phyloP scores from a whole-genome alignment of 2,113 vertebrate genomes.

The Merops nubicus region DNA sequence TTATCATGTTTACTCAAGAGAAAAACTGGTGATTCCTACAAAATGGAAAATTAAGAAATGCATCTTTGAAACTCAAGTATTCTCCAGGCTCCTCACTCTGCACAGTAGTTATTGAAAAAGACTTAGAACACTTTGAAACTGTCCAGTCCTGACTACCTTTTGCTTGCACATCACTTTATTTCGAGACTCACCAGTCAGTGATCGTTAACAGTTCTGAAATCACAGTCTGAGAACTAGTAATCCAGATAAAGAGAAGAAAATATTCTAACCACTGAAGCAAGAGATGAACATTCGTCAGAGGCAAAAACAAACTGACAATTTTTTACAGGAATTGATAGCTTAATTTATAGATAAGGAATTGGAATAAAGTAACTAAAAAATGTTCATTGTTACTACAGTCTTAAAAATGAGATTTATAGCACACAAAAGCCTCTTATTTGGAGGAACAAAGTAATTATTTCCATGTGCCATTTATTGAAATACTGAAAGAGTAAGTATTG shows the following conservation, averaged over 20 bases:
- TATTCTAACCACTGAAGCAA: neutral
- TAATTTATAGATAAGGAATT: neutral
- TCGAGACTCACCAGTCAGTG: neutral
- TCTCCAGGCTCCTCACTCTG: neutral
- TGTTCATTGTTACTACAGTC: neutral
- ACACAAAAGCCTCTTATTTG: neutral
- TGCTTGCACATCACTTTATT: neutral
- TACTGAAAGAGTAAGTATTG: neutral
- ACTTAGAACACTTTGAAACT: neutral
- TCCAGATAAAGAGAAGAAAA: neutral
- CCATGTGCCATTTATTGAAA: neutral
- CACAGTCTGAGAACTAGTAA: neutral
- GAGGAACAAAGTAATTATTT: neutral
- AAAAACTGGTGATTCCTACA: neutral
- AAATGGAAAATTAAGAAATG: neutral
- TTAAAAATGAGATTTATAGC: neutral
- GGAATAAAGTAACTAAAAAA: neutral
- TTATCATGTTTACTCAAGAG: neutral
- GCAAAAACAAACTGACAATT: neutral
- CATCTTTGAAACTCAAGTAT: neutral
- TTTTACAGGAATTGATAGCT: neutral
- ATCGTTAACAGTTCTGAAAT: neutral
- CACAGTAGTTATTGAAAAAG: neutral
- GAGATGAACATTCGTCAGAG: neutral
- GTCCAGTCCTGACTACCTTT: neutral